A percentile compares a stretch with the other conserved stretches of the same genome.
These are phyloP conservation scores for Dinoponera quadriceps DNA, from an alignment of 1,140 invertebrate species.

Conservation along the genomic window DNA sequence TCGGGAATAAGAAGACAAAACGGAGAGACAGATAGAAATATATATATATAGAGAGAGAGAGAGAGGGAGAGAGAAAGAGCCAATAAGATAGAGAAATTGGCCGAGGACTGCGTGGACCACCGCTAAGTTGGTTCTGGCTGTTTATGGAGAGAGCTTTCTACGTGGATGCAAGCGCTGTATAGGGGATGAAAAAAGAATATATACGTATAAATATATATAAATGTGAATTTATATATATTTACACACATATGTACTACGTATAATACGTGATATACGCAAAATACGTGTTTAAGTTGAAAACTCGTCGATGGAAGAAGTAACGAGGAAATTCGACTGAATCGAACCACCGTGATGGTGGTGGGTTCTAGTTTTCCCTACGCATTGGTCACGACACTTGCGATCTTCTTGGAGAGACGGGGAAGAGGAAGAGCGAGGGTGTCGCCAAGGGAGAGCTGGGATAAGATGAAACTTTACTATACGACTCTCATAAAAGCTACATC, in stretches of 20 bases:
- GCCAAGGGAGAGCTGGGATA: conserved; percentile 1
- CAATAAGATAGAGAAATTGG: conserved; percentile 52
- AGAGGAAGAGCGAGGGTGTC: neutral
- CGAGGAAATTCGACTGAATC: conserved; percentile 20
- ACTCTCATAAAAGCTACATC: too few relatives aligned
- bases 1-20: too few relatives aligned
- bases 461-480: neutral
- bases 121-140: conserved; percentile 78
- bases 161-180: conserved; percentile 48
- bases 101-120: conserved; percentile 84
- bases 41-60: too few relatives aligned
- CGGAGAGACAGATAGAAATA: too few relatives aligned
- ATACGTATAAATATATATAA: conserved; percentile 28
- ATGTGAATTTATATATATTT: conserved; percentile 24
- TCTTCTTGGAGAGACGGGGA: conserved; percentile 12
- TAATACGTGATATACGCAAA: conserved; percentile 6
- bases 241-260: conserved; percentile 5
- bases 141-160: conserved; percentile 50
- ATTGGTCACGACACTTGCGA: conserved; percentile 58
- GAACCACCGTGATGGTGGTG: conserved; percentile 7
- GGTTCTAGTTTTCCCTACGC: conserved; percentile 25
- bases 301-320: conserved; percentile 23
- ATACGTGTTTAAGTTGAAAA: conserved; percentile 30
- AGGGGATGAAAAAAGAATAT: neutral
- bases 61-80: conserved; percentile 53